Evolutionary conservation across 2,888 invertebrate species (phyloP).

Genomic region (Metacarcinus magister): DNA sequence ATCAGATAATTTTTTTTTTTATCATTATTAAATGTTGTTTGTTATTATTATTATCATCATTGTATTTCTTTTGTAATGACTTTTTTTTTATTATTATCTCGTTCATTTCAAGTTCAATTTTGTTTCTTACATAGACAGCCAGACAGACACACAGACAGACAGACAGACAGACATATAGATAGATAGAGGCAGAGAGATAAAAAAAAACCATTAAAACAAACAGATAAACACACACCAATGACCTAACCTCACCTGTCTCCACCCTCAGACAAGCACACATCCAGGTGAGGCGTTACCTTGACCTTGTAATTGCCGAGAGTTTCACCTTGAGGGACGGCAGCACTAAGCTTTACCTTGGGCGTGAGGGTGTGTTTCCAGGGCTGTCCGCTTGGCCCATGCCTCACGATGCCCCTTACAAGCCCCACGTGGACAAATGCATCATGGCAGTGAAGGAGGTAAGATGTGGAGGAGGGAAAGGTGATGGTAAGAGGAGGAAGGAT

Average conservation of each 20-base stretch:
- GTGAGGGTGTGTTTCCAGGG: conserved; percentile 70
- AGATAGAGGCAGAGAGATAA: neutral
- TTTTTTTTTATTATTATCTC: no score
- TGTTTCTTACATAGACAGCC: neutral
- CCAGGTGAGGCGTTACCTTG: conserved; percentile 64
- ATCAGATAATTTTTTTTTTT: no score
- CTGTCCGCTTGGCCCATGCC: conserved; percentile 76
- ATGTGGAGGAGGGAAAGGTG: neutral
- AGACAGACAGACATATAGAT: no score
- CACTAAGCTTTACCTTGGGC: conserved; percentile 69
- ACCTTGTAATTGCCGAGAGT: conserved; percentile 72
- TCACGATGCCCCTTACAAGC: conserved; percentile 77
- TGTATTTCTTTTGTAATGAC: no score
- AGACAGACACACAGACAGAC: neutral
- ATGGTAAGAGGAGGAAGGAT: neutral
- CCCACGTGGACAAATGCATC: conserved; percentile 51
- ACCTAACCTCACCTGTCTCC: neutral
- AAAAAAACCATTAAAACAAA: neutral
- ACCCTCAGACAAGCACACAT: conserved; percentile 73
- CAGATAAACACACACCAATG: neutral
- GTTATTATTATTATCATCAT: no score
- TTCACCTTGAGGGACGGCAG: conserved; percentile 74
- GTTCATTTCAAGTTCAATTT: no score
- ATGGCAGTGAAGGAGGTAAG: conserved; percentile 71
- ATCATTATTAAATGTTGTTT: no score